Evolutionary conservation across 1,140 invertebrate species (phyloP).

Genomic region (Drosophila kohkoa): DNA sequence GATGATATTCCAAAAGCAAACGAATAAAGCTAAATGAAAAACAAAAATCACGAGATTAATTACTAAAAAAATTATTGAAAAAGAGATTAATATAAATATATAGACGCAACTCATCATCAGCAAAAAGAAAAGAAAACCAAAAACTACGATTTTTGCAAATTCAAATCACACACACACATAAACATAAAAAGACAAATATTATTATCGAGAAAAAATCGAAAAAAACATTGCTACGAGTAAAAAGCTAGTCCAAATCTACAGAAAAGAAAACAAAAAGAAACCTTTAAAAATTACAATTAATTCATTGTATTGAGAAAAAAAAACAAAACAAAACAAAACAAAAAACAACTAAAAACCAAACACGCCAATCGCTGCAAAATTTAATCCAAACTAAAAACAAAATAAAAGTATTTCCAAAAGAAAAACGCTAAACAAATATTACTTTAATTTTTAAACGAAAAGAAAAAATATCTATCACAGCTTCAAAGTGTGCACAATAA

Average conservation of each 20-base stretch:
- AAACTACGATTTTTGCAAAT: slow-evolving; percentile 56
- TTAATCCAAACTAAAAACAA: slow-evolving; percentile 54
- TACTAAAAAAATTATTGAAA: slow-evolving; percentile 11
- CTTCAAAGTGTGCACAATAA: slow-evolving; percentile 66
- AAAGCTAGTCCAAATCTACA: slow-evolving; percentile 80
- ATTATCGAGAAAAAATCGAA: slow-evolving; percentile 46
- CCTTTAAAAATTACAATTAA: slow-evolving; percentile 59
- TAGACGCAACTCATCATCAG: slow-evolving; percentile 45
- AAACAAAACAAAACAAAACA: slow-evolving; percentile 26
- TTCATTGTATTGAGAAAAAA: slow-evolving; percentile 31
- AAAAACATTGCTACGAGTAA: slow-evolving; percentile 65
- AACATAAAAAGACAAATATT: slow-evolving; percentile 38
- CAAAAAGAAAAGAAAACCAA: slow-evolving; percentile 21
- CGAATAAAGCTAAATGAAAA: slow-evolving; percentile 45
- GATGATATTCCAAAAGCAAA: slow-evolving; percentile 41
- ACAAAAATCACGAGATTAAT: slow-evolving; percentile 25
- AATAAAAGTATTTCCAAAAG: slow-evolving; percentile 44
- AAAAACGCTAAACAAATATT: slow-evolving; percentile 37
- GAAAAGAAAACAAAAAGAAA: slow-evolving; percentile 36
- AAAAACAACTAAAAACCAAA: slow-evolving; percentile 56
- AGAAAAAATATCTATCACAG: slow-evolving; percentile 54
- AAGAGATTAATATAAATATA: slow-evolving; percentile 14
- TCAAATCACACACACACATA: slow-evolving; percentile 37
- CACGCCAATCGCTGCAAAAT: slow-evolving; percentile 70
- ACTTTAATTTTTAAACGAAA: slow-evolving; percentile 48